These are phyloP conservation scores for Venustaconcha ellipsiformis DNA, from an alignment of 1,140 invertebrate species.

Conservation along the genomic window DNA sequence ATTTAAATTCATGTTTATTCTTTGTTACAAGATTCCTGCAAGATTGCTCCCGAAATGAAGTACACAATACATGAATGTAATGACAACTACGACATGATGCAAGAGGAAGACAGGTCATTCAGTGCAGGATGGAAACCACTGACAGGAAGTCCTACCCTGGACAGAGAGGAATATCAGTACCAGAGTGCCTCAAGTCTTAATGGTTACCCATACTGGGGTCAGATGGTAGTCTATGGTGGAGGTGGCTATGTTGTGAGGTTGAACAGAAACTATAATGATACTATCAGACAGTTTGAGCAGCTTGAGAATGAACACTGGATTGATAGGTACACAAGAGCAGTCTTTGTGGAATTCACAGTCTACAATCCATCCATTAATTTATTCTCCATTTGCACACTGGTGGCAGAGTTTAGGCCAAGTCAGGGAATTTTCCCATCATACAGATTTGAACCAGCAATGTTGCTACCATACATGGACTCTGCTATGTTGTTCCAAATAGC, in stretches of 20 bases:
- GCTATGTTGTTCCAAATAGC: slow-evolving; percentile 60
- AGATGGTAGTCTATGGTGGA: slow-evolving; percentile 70
- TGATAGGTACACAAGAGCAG: slow-evolving; percentile 72
- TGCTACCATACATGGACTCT: slow-evolving; percentile 59
- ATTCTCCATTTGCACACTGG: slow-evolving; percentile 70
- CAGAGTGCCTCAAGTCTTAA: slow-evolving; percentile 62
- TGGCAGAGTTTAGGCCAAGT: slow-evolving; percentile 71
- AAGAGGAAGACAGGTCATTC: slow-evolving; percentile 61
- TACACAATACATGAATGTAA: slow-evolving; percentile 62
- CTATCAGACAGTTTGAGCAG: slow-evolving; percentile 61
- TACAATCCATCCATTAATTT: slow-evolving; percentile 74
- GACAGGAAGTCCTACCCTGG: slow-evolving; percentile 36
- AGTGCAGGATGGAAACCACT: slow-evolving; percentile 60
- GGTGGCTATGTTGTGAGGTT: slow-evolving; percentile 73
- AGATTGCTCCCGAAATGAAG: slow-evolving; percentile 47
- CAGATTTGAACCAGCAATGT: slow-evolving; percentile 70
- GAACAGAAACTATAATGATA: slow-evolving; percentile 62
- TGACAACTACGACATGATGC: slow-evolving; percentile 51
- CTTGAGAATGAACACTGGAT: slow-evolving; percentile 72
- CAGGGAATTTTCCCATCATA: slow-evolving; percentile 71
- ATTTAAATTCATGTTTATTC: too few species aligned
- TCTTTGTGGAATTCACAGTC: slow-evolving; percentile 74
- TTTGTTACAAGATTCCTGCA: slow-evolving; percentile 48
- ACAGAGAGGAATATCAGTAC: slow-evolving; percentile 66
- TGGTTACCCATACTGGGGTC: slow-evolving; percentile 70